Base-by-base conservation (phyloP, 1,140 invertebrate genomes). In the Caenorhabditis remanei region DNA sequence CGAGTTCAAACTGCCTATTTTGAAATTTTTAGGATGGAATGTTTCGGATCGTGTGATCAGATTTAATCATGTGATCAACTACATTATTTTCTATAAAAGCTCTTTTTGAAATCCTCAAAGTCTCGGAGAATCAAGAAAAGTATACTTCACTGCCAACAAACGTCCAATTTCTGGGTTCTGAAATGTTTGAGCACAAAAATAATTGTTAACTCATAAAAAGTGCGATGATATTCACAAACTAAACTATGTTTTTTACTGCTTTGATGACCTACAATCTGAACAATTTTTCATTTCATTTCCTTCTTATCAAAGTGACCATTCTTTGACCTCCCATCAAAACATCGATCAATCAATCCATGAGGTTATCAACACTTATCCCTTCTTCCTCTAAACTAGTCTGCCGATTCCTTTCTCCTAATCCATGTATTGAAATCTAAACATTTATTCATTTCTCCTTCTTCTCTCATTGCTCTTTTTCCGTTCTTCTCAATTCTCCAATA, bases 321-420 rank as follows among this genome's bases (percentile, higher is more conserved):
- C 71, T 79, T 50, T 43, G 46, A 79, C n/a, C 43, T 50, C 71
- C 16, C 41, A 16, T 71, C 13, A 71, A 79, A 79, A 79, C n/a
- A 50, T 79, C 21, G n/a, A 46, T 71, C 65, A 71, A 71, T 71
- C 65, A 79, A 79, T 32, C 14, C n/a, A 19, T n/a, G 53, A 32
- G 16, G 21, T 6, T 21, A 32, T 71, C 19, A 46, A 19, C 41
- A 46, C 43, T n/a, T 71, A 43, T 71, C 41, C 46, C 41, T 32
- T 63, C 61, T 63, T 63, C 14, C 24, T 63, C 32, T 16, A 1
- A 32, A 32, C 32, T 32, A 32, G 32, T 32, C 32, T 1, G 1
- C 32, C 32, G 32, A 32, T 32, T 32, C 32, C 32, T 32, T 32
- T 32, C 56, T 21, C 50, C 9, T 53, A 14, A 11, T 14, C 13